Evolutionary conservation across 2,888 invertebrate genomes (phyloP), one percentile per base, ranked within the genome.

Genomic region (Drosophila mercatorum): DNA sequence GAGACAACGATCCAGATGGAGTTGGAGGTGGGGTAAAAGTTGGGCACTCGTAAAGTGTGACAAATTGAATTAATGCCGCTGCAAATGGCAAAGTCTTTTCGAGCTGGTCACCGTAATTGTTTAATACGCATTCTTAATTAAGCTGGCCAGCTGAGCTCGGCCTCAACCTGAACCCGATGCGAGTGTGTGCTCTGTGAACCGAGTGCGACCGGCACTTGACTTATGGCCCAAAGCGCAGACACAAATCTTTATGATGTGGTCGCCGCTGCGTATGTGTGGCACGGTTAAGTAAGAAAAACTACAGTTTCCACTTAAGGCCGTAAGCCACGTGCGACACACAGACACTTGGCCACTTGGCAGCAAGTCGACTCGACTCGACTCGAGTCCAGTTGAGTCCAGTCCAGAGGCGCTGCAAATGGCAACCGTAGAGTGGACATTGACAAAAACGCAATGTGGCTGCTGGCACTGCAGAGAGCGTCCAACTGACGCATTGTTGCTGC

Each of bases 401-500:
- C 63, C 61, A 73, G 67, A 78, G 58, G 57, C 71, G 59, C 89
- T 83, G 88, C 81, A 76, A 84, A 71, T 81, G 81, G 88, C 84
- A 87, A 81, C 78, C 73, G 67, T 65, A 59, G 67, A 87, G 83
- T 86, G 91, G 91, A 90, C 91, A 91, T 73, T 88, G 89, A 90
- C 83, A 89, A 90, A 90, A 82, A 78, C 78, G 80, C 83, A 84
- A 70, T 75, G 72, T 72, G 75, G 76, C 17, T 44, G 57, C 44
- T 41, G 57, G 57, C 44, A 60, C 31, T 47, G 57, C 38, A 79
- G 55, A 44, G 44, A 51, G 51, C 34, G 34, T 10, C 55, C 7
- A 88, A 81, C 89, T 88, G 88, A 89, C 90, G 91, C 91, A 91
- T 91, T 91, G 88, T 90, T 88, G 81, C 71, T 82, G 81, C 44